These are phyloP conservation scores for Philantomba maxwellii DNA, from an alignment of 2,113 vertebrate genomes.

Conservation along the genomic window DNA sequence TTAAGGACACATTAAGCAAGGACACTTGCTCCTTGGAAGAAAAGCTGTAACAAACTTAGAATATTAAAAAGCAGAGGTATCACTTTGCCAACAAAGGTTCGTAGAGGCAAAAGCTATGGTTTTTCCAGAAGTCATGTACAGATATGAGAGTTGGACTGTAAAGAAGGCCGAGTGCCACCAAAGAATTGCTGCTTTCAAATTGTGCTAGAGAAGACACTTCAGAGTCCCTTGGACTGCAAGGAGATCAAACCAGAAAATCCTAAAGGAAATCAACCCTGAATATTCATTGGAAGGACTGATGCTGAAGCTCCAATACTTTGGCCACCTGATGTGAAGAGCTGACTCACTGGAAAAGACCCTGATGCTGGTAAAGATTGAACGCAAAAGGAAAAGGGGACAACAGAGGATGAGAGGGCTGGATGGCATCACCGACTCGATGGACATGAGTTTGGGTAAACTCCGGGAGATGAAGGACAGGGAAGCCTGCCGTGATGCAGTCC, in stretches of 20 bases:
- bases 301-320: neutral
- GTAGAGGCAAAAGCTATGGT: neutral
- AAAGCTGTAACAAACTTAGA: neutral
- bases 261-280: neutral
- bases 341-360: neutral
- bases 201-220: neutral
- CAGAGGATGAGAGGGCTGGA: neutral
- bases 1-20: neutral
- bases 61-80: neutral
- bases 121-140: neutral
- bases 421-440: neutral
- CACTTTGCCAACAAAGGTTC: neutral
- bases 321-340: neutral
- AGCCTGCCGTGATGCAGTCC: neutral
- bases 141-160: neutral
- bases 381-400: neutral
- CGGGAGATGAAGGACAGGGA: neutral
- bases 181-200: neutral
- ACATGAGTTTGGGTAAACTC: neutral
- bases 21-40: neutral
- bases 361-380: neutral
- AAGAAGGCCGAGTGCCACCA: fast-evolving
- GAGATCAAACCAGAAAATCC: neutral
- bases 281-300: neutral
- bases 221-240: neutral